These are phyloP conservation scores for Drosophila colorata DNA, from an alignment of 2,888 invertebrate genomes.

Conservation along the genomic window DNA sequence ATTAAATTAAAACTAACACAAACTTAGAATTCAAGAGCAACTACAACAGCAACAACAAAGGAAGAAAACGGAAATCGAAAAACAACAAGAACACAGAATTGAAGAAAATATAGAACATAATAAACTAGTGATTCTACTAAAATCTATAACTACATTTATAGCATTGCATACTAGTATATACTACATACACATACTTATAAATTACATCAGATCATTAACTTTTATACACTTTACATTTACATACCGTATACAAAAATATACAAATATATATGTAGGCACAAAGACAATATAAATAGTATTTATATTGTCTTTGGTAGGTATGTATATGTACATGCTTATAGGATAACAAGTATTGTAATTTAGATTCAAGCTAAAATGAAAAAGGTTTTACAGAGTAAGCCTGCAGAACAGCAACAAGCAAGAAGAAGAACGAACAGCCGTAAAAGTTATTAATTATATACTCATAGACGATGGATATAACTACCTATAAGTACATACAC, in stretches of 20 bases:
- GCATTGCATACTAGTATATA: slow-evolving; percentile 44
- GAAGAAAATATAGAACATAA: slow-evolving; percentile 31
- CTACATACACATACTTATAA: slow-evolving; percentile 35
- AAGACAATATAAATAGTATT: too few relatives aligned
- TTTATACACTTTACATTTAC: slow-evolving; percentile 79
- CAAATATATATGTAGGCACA: slow-evolving; percentile 22
- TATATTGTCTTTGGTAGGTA: too few relatives aligned
- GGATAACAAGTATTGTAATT: slow-evolving; percentile 44
- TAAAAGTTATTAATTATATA: slow-evolving; percentile 53
- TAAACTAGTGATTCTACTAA: slow-evolving; percentile 49
- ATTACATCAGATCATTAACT: slow-evolving; percentile 75
- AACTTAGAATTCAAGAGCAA: slow-evolving; percentile 20
- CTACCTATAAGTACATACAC: slow-evolving; percentile 35
- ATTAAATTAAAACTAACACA: slow-evolving; percentile 20
- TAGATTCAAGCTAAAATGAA: slow-evolving; percentile 69
- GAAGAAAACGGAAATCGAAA: slow-evolving; percentile 1
- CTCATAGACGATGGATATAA: slow-evolving; percentile 49
- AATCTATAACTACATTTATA: slow-evolving; percentile 46
- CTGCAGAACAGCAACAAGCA: slow-evolving; percentile 46
- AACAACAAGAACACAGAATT: slow-evolving; percentile 13
- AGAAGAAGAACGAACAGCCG: slow-evolving; percentile 21
- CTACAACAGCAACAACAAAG: slow-evolving; percentile 9
- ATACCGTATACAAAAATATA: slow-evolving; percentile 57
- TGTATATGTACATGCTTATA: slow-evolving; percentile 22
- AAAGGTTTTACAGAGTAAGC: slow-evolving; percentile 75